A percentile compares a stretch with the other conserved stretches of the same genome.
Evolutionary conservation across 1,140 invertebrate genomes (phyloP).

Genomic region (Ceratina calcarata): DNA sequence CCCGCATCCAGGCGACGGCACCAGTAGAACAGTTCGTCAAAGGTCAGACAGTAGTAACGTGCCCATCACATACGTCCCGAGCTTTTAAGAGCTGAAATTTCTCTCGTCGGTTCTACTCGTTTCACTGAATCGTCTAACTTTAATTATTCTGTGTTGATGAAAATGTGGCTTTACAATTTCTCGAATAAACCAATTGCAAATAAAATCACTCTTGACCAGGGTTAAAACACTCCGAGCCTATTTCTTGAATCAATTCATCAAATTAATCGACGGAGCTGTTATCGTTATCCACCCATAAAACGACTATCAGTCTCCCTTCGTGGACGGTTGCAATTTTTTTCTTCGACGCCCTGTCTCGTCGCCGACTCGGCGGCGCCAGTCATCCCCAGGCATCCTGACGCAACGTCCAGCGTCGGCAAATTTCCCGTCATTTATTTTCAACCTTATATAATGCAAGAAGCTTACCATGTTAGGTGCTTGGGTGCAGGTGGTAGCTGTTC

Average conservation of each 20-base stretch:
- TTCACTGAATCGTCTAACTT: no score
- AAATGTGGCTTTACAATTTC: no score
- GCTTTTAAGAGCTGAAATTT: not conserved
- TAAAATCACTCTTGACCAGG: no score
- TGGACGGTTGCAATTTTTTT: no score
- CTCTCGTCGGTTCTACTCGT: no score
- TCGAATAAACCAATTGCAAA: no score
- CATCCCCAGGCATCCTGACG: constrained; percentile 75
- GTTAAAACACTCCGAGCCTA: no score
- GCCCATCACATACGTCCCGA: not conserved
- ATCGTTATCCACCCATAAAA: no score
- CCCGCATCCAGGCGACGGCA: not conserved
- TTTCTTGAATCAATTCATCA: no score
- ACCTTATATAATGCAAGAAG: constrained; percentile 65
- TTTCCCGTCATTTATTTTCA: constrained; percentile 70
- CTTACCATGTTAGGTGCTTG: constrained; percentile 8
- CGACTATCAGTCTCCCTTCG: no score
- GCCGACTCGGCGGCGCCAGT: constrained; percentile 23
- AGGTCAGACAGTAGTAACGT: constrained; percentile 9
- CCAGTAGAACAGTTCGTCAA: constrained; percentile 10
- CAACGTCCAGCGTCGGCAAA: constrained; percentile 40
- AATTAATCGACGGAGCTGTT: no score
- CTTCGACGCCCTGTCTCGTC: not conserved
- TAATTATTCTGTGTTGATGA: no score
- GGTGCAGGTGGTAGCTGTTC: constrained; percentile 10